phyloP scores from a whole-genome alignment of 2,888 invertebrate genomes.

The Antitype chi region DNA sequence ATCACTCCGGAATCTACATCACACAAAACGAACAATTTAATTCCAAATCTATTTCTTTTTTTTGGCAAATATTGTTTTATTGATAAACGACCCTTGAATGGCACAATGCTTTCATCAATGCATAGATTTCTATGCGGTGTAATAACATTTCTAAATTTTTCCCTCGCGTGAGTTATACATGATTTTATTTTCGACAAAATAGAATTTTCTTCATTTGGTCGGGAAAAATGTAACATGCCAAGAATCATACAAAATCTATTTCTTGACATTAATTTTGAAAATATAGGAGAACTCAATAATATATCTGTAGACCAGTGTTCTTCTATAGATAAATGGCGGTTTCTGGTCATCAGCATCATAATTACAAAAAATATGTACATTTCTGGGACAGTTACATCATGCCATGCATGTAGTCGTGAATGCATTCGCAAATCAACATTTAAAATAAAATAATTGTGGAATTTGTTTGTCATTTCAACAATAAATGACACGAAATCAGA shows the following conservation, averaged over 20 bases:
- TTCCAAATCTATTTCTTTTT: slow-evolving; percentile 40
- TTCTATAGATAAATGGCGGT: slow-evolving; percentile 26
- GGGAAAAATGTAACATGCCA: slow-evolving; percentile 46
- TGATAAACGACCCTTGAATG: slow-evolving; percentile 49
- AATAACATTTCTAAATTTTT: slow-evolving; percentile 40
- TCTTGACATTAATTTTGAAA: slow-evolving; percentile 47
- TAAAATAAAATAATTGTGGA: slow-evolving; percentile 28
- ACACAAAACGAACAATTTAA: slow-evolving; percentile 46
- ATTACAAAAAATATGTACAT: slow-evolving; percentile 57
- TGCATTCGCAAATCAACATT: slow-evolving; percentile 43
- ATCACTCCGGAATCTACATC: slow-evolving; percentile 53
- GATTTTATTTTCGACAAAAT: slow-evolving; percentile 18
- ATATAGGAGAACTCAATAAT: slow-evolving; percentile 49
- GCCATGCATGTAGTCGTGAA: slow-evolving; percentile 51
- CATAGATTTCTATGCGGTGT: slow-evolving; percentile 41
- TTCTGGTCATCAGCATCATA: slow-evolving; percentile 58
- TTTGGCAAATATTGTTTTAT: slow-evolving; percentile 55
- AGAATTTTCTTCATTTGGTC: slow-evolving; percentile 38
- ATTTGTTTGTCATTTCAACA: slow-evolving; percentile 39
- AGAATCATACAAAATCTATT: slow-evolving; percentile 57
- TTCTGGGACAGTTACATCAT: slow-evolving; percentile 47
- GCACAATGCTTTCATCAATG: slow-evolving; percentile 51
- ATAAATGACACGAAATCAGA: slow-evolving; percentile 35
- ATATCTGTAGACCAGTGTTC: slow-evolving; percentile 24
- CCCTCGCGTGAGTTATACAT: slow-evolving; percentile 37